Conservation (phyloP, 2,888 invertebrate genomes). For the Scaptomyza polygonia region DNA sequence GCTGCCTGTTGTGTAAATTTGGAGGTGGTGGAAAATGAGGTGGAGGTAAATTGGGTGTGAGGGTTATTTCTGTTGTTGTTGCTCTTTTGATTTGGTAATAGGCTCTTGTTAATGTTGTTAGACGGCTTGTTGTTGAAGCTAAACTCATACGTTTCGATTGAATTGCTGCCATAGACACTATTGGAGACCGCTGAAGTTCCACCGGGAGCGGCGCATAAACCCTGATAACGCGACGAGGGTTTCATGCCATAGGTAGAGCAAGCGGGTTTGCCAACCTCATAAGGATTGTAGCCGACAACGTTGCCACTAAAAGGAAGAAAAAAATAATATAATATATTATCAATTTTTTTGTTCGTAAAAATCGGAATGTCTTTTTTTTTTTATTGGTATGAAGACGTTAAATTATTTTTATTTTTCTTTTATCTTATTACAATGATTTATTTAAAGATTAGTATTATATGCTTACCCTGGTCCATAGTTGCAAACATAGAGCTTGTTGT, state of each 20-base stretch:
- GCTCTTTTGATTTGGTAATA: slow-evolving; percentile 59
- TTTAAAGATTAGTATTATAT: neutral
- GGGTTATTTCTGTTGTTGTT: slow-evolving; percentile 85
- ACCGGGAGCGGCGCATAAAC: slow-evolving; percentile 87
- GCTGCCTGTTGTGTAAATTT: slow-evolving; percentile 84
- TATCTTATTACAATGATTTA: too few relatives aligned
- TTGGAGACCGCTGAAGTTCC: slow-evolving; percentile 51
- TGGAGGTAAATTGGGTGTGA: slow-evolving; percentile 57
- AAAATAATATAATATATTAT: too few relatives aligned
- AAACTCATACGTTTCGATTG: slow-evolving; percentile 83
- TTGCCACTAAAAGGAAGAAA: slow-evolving; percentile 87
- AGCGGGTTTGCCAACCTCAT: slow-evolving; percentile 90
- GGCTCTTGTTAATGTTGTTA: slow-evolving; percentile 85
- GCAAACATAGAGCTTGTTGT: slow-evolving; percentile 93
- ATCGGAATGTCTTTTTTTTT: too few relatives aligned
- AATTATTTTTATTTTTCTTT: too few relatives aligned
- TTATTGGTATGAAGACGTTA: too few relatives aligned
- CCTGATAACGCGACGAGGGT: slow-evolving; percentile 90
- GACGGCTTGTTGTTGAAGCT: slow-evolving; percentile 84
- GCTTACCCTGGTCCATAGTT: slow-evolving; percentile 92
- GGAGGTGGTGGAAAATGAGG: slow-evolving; percentile 63
- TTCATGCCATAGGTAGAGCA: slow-evolving; percentile 89
- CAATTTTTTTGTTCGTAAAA: too few relatives aligned
- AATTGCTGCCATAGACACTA: slow-evolving; percentile 85
- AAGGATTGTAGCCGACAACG: slow-evolving; percentile 90